These are phyloP conservation scores for Heteractis magnifica DNA, from an alignment of 92 coral and sea anemone species.

Conservation along the genomic window DNA sequence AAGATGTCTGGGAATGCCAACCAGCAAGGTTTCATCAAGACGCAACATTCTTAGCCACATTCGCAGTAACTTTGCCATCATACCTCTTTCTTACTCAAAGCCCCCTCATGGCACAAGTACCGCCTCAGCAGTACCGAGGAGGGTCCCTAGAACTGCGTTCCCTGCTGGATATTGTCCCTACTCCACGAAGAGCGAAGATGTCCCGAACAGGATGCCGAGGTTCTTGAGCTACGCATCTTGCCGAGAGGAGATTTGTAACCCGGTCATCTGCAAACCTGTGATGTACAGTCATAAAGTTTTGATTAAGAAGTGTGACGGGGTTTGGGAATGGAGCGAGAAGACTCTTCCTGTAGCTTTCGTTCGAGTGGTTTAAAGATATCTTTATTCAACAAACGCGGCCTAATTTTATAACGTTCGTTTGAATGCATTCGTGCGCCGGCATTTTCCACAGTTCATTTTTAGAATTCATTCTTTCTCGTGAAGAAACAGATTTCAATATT, in stretches of 20 bases:
- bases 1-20: slow-evolving; percentile 8
- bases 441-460: too few species aligned
- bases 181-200: slow-evolving; percentile 3
- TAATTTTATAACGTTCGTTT: too few species aligned
- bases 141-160: background rate
- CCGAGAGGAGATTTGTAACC: slow-evolving; percentile 24
- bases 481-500: too few species aligned
- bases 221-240: slow-evolving; percentile 45
- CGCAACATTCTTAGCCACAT: slow-evolving; percentile 16
- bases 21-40: background rate
- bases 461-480: too few species aligned
- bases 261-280: slow-evolving; percentile 44
- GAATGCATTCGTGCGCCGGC: too few species aligned
- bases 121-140: background rate
- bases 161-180: slow-evolving; percentile 31
- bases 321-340: slow-evolving; percentile 65
- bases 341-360: slow-evolving; percentile 65
- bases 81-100: slow-evolving; percentile 31
- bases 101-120: too few species aligned
- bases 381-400: too few species aligned
- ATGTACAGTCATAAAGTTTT: slow-evolving; percentile 49
- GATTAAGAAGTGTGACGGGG: slow-evolving; percentile 49
- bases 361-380: background rate
- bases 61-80: slow-evolving; percentile 17
- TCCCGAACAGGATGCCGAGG: slow-evolving; percentile 32